Percentiles rank a stretch among this genome's conserved stretches.
Conservation (phyloP, 2,113 vertebrate genomes). For the Alectura lathami region DNA sequence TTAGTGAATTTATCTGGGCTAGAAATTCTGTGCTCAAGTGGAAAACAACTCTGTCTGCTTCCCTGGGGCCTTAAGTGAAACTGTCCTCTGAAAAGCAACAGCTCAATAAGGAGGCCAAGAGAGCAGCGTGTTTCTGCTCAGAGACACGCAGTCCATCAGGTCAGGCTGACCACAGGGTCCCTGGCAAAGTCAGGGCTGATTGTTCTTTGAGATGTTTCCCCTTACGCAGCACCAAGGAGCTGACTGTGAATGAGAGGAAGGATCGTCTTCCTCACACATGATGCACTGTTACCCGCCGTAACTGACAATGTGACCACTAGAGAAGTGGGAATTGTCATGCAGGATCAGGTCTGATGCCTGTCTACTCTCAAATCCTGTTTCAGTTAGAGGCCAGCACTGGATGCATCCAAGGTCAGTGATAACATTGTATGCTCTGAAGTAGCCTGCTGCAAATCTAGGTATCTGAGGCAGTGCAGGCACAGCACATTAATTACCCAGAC, state of each 20-base stretch:
- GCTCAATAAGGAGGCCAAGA: neutral
- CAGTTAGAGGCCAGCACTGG: neutral
- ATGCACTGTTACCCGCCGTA: neutral
- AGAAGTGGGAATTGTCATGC: neutral
- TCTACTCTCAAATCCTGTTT: neutral
- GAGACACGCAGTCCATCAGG: neutral
- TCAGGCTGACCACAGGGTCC: neutral
- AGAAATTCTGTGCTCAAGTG: neutral
- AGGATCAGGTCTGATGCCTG: neutral
- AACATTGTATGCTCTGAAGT: neutral
- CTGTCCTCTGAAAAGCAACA: neutral
- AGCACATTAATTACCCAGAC: conserved; percentile 12
- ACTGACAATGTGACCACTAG: neutral
- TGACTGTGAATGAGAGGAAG: neutral
- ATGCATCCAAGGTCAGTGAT: neutral
- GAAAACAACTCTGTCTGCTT: neutral
- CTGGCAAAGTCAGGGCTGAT: neutral
- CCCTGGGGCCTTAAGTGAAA: neutral
- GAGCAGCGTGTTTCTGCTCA: neutral
- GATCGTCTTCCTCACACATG: neutral
- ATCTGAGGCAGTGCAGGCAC: neutral
- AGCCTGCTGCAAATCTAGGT: neutral
- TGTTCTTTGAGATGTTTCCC: neutral
- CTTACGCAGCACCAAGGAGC: neutral
- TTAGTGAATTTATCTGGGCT: neutral